Evolutionary conservation across 2,888 invertebrate genomes (phyloP).

Genomic region (Ennomos erosarius): DNA sequence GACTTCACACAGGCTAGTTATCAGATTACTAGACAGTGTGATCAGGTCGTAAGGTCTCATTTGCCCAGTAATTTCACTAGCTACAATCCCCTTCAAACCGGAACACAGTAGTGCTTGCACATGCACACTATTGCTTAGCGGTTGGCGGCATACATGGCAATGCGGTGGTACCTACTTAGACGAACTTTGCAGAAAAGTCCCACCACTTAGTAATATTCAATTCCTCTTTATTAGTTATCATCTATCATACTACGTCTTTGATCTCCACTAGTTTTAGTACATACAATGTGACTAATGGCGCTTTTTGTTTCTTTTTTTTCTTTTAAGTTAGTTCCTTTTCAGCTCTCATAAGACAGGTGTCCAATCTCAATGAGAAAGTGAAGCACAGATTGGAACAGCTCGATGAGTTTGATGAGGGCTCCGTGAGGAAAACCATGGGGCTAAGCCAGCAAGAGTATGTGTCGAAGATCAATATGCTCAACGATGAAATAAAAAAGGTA

Average conservation of each 20-base stretch:
- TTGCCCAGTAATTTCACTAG: too few species aligned
- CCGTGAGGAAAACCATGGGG: conserved; percentile 94
- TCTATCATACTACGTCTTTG: neutral
- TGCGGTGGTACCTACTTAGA: too few species aligned
- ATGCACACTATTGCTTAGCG: too few species aligned
- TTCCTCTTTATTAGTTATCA: too few species aligned
- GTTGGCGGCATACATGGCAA: too few species aligned
- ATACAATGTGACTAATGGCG: neutral
- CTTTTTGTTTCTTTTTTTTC: conserved; percentile 50
- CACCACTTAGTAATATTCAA: too few species aligned
- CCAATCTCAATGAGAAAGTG: conserved; percentile 93
- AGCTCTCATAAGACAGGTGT: conserved; percentile 93
- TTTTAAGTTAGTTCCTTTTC: conserved; percentile 82
- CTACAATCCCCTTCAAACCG: too few species aligned
- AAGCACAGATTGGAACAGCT: conserved; percentile 96
- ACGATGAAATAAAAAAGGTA: conserved; percentile 92
- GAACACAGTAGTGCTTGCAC: too few species aligned
- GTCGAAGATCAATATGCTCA: conserved; percentile 94
- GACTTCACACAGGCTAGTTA: too few species aligned
- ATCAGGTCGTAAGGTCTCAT: too few species aligned
- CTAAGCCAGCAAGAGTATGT: conserved; percentile 97
- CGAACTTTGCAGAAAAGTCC: too few species aligned
- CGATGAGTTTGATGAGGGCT: conserved; percentile 97
- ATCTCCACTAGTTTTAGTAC: conserved; percentile 1
- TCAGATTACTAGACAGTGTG: too few species aligned